Base-by-base conservation (phyloP, 2,113 vertebrate species). In the Cebus imitator region DNA sequence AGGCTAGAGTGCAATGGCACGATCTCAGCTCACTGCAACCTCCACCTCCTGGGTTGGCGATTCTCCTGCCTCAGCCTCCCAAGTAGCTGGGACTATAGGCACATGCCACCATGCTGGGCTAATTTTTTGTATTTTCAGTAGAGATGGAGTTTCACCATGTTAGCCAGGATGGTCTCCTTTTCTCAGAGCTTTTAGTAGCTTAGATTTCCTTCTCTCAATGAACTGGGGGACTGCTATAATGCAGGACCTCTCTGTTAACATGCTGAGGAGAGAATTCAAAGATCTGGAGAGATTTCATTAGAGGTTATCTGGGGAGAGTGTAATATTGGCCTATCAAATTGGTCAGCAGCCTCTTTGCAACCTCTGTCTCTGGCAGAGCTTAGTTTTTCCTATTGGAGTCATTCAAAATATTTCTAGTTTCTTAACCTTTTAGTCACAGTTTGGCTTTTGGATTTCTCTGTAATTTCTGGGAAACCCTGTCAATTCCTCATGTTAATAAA, bases 331-430 rank as follows among this genome's bases (percentile, higher is more conserved):
- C 21, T 21, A 25, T 82, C 43, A 70, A 30, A 43, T 50, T 90
- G 83, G 50, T 94, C 61, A 92, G 75, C 58, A 84, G 66, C n/a
- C 50, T 89, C 48, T 75, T 89, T 78, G 45, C 79, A 92, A 83
- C 61, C 90, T 45, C 35, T 35, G 25, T 73, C 45, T 68, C 75
- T 66, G 55, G 61, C 75, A 94, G 45, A 79, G 32, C 32, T 50
- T n/a, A 55, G 27, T 40, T 18, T 64, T 97, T 86, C 48, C 84
- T 87, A 25, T 18, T 91, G 79, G 50, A 91, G 61, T 87, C 68
- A 35, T 90, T 96, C 68, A 95, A 64, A 93, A 84, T 96, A 84
- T 94, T 64, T 96, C 61, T 95, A 70, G 72, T 90, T 96, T 83
- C 84, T 91, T 91, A 96, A 88, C 2, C 23, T 92, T 95, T 87